These are phyloP conservation scores for Diplodus puntazzo DNA, from an alignment of 2,797 vertebrate genomes.

Conservation along the genomic window DNA sequence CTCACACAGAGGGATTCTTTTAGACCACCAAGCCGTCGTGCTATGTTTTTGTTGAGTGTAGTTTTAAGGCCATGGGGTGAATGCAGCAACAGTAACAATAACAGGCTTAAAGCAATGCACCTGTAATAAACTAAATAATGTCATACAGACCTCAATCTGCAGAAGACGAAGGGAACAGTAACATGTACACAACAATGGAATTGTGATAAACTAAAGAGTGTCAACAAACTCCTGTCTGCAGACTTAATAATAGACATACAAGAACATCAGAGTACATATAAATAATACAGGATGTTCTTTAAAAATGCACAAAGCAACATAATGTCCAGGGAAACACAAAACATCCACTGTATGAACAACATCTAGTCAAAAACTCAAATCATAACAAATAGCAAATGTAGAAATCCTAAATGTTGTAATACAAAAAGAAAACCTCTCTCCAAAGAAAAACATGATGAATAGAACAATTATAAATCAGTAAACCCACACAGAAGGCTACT, in stretches of 20 bases:
- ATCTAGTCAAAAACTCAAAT: not conserved
- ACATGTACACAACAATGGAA: not conserved
- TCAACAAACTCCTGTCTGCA: not conserved
- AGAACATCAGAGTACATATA: not conserved
- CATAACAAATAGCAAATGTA: no score
- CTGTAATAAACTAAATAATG: not conserved
- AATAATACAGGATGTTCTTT: not conserved
- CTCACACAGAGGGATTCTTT: no score
- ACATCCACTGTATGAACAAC: not conserved
- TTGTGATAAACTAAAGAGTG: not conserved
- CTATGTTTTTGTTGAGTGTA: no score
- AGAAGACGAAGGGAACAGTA: not conserved
- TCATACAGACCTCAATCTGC: not conserved
- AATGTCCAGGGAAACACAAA: not conserved
- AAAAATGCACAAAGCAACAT: not conserved
- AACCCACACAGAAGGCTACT: not conserved
- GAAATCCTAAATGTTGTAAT: no score
- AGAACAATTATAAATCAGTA: not conserved
- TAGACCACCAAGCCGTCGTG: no score
- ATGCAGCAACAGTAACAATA: not conserved
- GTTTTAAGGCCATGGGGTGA: not conserved
- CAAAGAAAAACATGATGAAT: not conserved
- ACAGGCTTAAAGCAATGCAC: not conserved
- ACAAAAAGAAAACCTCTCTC: no score
- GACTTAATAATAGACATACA: not conserved